Percentiles rank a stretch among this genome's conserved stretches.
These are phyloP conservation scores for Drosophila pandora DNA, from an alignment of 1,140 invertebrate species.

Conservation along the genomic window DNA sequence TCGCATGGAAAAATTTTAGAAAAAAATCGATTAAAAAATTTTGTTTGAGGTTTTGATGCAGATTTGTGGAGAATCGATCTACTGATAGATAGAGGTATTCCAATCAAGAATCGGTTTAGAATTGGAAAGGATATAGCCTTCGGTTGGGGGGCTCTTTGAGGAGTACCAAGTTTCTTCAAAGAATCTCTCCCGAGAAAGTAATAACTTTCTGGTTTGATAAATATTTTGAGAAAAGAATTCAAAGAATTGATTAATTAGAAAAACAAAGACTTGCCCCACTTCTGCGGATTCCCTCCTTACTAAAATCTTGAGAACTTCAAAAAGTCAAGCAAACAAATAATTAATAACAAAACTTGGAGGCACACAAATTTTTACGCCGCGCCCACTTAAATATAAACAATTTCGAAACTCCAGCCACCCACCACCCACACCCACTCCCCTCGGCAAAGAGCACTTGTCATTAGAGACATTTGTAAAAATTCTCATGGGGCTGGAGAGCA, in stretches of 20 bases:
- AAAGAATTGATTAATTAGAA: neutral
- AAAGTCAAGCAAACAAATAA: slow-evolving; percentile 35
- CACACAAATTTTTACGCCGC: slow-evolving; percentile 17
- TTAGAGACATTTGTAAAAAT: slow-evolving; percentile 70
- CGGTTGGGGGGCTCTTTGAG: no score
- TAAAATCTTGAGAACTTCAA: slow-evolving; percentile 16
- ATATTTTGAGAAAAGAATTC: no score
- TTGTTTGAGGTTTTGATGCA: no score
- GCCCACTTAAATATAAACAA: slow-evolving; percentile 50
- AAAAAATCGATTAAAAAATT: no score
- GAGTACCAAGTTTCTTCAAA: no score
- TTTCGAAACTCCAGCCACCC: slow-evolving; percentile 27
- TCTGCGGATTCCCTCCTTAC: no score
- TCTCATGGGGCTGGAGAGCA: slow-evolving; percentile 56
- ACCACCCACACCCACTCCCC: neutral
- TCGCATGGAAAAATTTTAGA: no score
- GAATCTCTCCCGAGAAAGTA: no score
- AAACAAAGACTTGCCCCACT: neutral
- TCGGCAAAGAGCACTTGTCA: slow-evolving; percentile 66
- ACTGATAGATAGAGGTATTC: no score
- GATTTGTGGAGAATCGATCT: no score
- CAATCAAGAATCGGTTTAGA: neutral
- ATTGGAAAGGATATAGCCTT: neutral
- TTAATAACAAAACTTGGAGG: slow-evolving; percentile 39
- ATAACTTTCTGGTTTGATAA: no score